Evolutionary conservation across 1,140 invertebrate genomes (phyloP).

Genomic region (Parapsyche elsis): DNA sequence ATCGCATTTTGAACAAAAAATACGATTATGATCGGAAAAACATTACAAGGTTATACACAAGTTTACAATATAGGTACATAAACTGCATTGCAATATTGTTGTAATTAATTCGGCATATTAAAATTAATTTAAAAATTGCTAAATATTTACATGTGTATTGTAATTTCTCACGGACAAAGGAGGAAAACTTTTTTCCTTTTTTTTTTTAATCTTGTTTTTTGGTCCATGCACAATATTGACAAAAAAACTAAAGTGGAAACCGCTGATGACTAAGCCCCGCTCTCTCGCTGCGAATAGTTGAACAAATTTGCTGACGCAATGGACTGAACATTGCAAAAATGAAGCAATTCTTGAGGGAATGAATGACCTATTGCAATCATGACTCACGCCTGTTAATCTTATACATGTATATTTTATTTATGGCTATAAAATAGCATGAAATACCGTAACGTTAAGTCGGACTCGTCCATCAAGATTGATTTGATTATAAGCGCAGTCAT

Average conservation of each 20-base stretch:
- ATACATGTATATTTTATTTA: background rate
- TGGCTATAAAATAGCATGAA: background rate
- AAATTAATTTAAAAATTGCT: too few species aligned
- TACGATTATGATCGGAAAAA: too few species aligned
- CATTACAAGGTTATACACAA: too few species aligned
- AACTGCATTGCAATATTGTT: too few species aligned
- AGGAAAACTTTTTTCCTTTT: too few species aligned
- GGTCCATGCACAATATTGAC: background rate
- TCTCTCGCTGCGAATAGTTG: constrained; percentile 20
- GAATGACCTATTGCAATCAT: constrained; percentile 17
- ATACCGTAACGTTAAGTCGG: background rate
- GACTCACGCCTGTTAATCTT: constrained; percentile 35
- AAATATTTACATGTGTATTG: too few species aligned
- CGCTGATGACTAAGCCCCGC: constrained; percentile 32
- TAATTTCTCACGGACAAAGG: too few species aligned
- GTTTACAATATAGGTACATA: too few species aligned
- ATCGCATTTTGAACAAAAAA: too few species aligned
- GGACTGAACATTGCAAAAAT: constrained; percentile 33
- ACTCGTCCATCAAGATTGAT: background rate
- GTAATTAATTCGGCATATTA: too few species aligned
- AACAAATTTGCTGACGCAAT: constrained; percentile 47
- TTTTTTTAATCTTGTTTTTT: too few species aligned
- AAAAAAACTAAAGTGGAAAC: background rate
- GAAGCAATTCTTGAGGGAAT: constrained; percentile 22
- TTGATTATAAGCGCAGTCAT: too few species aligned